Evolutionary conservation across 1,140 invertebrate species (phyloP), one percentile per base, ranked within the genome.

Genomic region (Nomia melanderi): DNA sequence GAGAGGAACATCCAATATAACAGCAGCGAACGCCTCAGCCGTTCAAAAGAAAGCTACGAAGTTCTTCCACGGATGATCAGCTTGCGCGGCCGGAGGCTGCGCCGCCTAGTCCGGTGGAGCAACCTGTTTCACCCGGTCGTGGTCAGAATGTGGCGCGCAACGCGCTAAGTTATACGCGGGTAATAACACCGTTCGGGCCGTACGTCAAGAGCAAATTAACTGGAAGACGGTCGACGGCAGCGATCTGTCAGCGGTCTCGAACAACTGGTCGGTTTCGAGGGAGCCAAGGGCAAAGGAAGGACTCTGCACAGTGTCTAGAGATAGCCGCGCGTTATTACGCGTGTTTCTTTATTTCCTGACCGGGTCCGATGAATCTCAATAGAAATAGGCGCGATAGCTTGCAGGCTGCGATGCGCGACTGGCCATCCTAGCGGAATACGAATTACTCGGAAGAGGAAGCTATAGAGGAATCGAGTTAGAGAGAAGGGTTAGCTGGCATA

Each of bases 91-190:
- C 39, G 74, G 59, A 41, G 82, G 47, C 25, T 41, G 60, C 47
- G 14, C 29, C 20, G 69, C 36, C 76, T 79, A 47, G 57, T 12
- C 12, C 12, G 31, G 57, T 17, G 33, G 47, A 23, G 54, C 74
- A 86, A 86, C 84, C 85, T 81, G 85, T 84, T 86, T 70, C 81
- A 64, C 70, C 75, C 56, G 81, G 60, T 41, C 65, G 54, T 53
- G 70, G 56, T 66, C 60, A 57, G 64, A 31, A 17, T 47, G 39
- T 33, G 72, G 72, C 64, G 47, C 66, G 1, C 17, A 59, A 41
- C 71, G 67, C 59, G 79, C 53, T 75, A 84, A 74, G 69, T 79
- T 65, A 75, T 66, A 56, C 27, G 67, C 39, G 31, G n/a, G 39
- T 59, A 75, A 75, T 83, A 79, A 84, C 72, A 67, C 47, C 67